Evolutionary conservation across 1,140 invertebrate genomes (phyloP), one percentile per base, ranked within the genome.

Genomic region (Drosophila pseudoananassae): DNA sequence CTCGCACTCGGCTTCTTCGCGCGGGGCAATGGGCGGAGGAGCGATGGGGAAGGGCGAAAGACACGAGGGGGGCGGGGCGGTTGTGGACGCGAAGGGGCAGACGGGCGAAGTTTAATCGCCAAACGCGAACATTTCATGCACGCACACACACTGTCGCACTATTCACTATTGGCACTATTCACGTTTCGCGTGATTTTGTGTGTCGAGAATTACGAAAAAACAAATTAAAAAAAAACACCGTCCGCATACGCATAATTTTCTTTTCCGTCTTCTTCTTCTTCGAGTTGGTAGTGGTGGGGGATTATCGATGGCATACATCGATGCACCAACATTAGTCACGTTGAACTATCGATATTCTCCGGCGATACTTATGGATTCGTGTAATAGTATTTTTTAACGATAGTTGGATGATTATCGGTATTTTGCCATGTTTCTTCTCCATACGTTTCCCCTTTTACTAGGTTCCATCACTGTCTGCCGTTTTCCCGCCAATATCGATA

Each of bases 141-240:
- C 65, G 59, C 61, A 25, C 29, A 53, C n/a, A 59, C 65, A 64
- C 60, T 64, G 61, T 55, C 23, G 47, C n/a, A 63, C 40, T 27
- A 65, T 63, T 47, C 46, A 64, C 49, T 29, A 36, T 65, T 25
- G 14, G 46, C 64, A 49, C 57, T 53, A 49, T 73, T 70, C 70
- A 54, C 73, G 71, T 43, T 73, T 72, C 59, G 83, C 72, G 61
- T 63, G 60, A 74, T 66, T 81, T 75, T 78, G 74, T 81, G 58
- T 56, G 57, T 57, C 57, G 61, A 58, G 56, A 46, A 60, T 78
- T 85, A 84, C 77, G 81, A 85, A 85, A 85, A 78, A 83, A 84
- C 70, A 77, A 80, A 85, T 80, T 36, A 36, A 70, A 73, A 80
- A 84, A 82, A 84, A 85, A 80, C 73, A 63, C 60, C 14, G 46